phyloP scores from a whole-genome alignment of 2,888 invertebrate genomes.

The Limnephilus marmoratus region DNA sequence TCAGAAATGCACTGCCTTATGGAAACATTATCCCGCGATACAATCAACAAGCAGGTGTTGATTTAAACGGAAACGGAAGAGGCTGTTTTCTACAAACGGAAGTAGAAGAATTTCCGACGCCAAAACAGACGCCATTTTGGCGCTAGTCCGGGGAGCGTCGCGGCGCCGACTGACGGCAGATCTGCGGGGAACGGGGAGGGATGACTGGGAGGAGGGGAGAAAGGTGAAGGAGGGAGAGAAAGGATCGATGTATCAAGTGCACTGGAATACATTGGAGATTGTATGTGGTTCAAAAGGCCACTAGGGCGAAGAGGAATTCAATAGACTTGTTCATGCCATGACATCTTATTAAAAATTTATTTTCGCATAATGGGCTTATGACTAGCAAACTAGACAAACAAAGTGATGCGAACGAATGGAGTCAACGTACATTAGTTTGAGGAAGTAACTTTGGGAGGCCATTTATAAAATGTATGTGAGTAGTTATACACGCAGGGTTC shows the following conservation, averaged over 20 bases:
- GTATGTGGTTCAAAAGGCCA: background rate
- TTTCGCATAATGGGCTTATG: background rate
- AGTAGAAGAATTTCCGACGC: background rate
- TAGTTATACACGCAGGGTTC: too few species aligned
- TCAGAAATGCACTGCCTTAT: background rate
- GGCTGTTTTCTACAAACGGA: background rate
- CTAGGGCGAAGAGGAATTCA: background rate
- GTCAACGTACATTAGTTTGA: background rate
- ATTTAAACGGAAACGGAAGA: background rate
- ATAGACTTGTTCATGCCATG: too few species aligned
- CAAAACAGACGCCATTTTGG: slow-evolving; percentile 25
- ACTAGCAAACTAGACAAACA: background rate
- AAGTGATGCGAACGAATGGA: background rate
- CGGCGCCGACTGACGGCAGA: slow-evolving; percentile 24
- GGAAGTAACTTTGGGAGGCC: background rate
- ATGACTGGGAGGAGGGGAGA: background rate
- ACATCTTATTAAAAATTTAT: background rate
- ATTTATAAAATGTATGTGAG: background rate
- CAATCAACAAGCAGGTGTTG: slow-evolving; percentile 24
- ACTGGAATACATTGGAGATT: slow-evolving; percentile 1
- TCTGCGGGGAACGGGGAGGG: background rate
- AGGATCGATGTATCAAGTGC: slow-evolving; percentile 31
- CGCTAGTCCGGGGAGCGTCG: slow-evolving; percentile 15
- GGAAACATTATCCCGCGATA: background rate
- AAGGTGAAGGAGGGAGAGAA: background rate